A percentile compares a stretch with the other conserved stretches of the same genome.
Evolutionary conservation across 1,140 invertebrate genomes (phyloP).

Genomic region (Drosophila parabipectinata): DNA sequence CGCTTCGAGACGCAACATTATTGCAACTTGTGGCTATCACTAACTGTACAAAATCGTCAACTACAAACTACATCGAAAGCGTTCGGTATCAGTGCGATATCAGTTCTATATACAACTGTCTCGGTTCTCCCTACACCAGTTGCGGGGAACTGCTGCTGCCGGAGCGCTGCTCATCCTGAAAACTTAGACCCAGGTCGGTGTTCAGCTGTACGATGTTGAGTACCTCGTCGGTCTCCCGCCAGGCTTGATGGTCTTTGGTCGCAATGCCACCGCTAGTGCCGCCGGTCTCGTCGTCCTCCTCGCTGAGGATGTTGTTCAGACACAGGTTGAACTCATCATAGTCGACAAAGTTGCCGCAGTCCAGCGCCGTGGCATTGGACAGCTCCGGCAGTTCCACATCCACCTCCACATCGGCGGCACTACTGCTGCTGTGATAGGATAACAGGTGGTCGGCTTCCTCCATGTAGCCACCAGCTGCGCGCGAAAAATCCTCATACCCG

Average conservation of each 20-base stretch:
- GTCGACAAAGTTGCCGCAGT: conserved; percentile 76
- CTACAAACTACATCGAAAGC: conserved; percentile 64
- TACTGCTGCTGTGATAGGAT: conserved; percentile 57
- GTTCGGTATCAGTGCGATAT: conserved; percentile 41
- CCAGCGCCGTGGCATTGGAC: conserved; percentile 52
- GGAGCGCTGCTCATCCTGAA: conserved; percentile 69
- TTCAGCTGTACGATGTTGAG: conserved; percentile 67
- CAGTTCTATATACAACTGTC: conserved; percentile 36
- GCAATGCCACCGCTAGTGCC: conserved; percentile 14
- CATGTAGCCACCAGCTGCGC: conserved; percentile 44
- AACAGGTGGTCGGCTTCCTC: conserved; percentile 47
- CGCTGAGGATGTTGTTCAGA: conserved; percentile 74
- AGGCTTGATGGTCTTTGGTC: conserved; percentile 32
- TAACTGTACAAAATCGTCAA: conserved; percentile 75
- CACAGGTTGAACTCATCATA: conserved; percentile 81
- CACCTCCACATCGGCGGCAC: conserved; percentile 42
- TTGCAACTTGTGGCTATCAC: conserved; percentile 77
- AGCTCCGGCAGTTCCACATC: conserved; percentile 63
- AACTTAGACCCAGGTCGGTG: conserved; percentile 60
- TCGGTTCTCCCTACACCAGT: conserved; percentile 44
- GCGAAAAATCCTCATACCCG: conserved; percentile 32
- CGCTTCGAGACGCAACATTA: conserved; percentile 76
- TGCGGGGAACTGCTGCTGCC: conserved; percentile 66
- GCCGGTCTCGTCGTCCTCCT: conserved; percentile 57
- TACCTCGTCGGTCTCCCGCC: conserved; percentile 59